Percentiles rank a stretch among this genome's conserved stretches.
phyloP scores from a whole-genome alignment of 2,888 invertebrate genomes.

The Dolomedes plantarius region DNA sequence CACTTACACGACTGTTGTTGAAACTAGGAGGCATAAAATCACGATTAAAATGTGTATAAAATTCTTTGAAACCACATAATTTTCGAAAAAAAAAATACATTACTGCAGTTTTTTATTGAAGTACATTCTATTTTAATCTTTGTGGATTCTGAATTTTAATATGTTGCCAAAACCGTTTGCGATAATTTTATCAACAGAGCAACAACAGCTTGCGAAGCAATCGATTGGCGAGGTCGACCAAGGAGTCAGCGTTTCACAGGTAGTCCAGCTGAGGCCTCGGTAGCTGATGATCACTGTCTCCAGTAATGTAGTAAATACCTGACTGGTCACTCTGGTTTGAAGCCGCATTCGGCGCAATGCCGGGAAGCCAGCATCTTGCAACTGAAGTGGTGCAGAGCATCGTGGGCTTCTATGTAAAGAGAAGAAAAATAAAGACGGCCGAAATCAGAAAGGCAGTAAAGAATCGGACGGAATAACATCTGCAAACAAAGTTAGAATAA shows the following conservation, averaged over 20 bases:
- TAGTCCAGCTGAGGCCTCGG: conserved; percentile 53
- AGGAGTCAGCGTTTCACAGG: conserved; percentile 2
- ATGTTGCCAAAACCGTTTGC: no score
- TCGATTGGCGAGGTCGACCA: neutral
- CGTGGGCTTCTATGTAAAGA: conserved; percentile 76
- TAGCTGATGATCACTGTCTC: conserved; percentile 23
- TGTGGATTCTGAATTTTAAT: no score
- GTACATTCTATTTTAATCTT: no score
- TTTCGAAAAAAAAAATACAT: no score
- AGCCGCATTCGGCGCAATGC: conserved; percentile 75
- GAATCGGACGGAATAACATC: neutral
- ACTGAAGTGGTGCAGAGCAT: conserved; percentile 76
- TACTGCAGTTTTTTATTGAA: no score
- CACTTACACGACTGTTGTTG: no score
- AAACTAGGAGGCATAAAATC: no score
- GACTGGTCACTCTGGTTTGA: conserved; percentile 74
- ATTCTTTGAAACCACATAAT: no score
- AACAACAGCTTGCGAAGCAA: no score
- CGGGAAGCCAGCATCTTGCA: conserved; percentile 76
- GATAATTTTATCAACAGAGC: no score
- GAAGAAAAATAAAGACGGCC: conserved; percentile 55
- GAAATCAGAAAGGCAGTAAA: neutral
- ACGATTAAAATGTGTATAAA: no score
- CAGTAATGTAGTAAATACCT: conserved; percentile 2
- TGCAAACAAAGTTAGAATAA: conserved; percentile 25